Evolutionary conservation across 2,113 vertebrate species (phyloP).

Genomic region (Brachyistius frenatus): DNA sequence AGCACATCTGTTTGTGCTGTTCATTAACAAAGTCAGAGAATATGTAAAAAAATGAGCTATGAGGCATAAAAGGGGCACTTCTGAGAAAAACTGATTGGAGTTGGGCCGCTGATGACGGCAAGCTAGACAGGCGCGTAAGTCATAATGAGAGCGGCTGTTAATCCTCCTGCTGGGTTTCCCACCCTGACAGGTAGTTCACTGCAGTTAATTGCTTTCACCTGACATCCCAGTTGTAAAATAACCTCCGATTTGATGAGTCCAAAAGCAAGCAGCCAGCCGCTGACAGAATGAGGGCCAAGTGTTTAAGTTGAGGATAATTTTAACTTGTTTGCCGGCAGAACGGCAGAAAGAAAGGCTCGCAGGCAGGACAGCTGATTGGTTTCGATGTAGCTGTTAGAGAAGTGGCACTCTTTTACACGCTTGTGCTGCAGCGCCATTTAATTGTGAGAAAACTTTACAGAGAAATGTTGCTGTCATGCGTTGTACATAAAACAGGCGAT

Average conservation of each 20-base stretch:
- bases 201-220: slow-evolving; percentile 67
- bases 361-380: neutral
- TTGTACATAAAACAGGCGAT: slow-evolving; percentile 45
- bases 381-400: slow-evolving; percentile 19
- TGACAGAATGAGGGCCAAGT: slow-evolving; percentile 45
- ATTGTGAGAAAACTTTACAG: neutral
- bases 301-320: slow-evolving; percentile 47
- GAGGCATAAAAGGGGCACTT: slow-evolving; percentile 1
- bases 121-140: slow-evolving; percentile 20
- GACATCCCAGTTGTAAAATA: slow-evolving; percentile 51
- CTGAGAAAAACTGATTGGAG: slow-evolving; percentile 4
- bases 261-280: neutral
- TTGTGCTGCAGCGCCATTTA: slow-evolving; percentile 14
- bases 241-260: slow-evolving; percentile 48
- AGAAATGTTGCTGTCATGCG: slow-evolving; percentile 5
- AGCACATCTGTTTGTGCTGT: slow-evolving; percentile 1
- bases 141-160: slow-evolving; percentile 34
- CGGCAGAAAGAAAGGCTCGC: neutral
- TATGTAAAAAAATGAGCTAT: neutral
- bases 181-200: slow-evolving; percentile 55
- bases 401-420: neutral
- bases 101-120: neutral
- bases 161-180: slow-evolving; percentile 41
- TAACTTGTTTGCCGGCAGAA: slow-evolving; percentile 13
- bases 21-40: neutral